Percentiles rank a stretch among this genome's conserved stretches.
These are phyloP conservation scores for Thripadectes ignobilis DNA, from an alignment of 2,797 vertebrate species.

Conservation along the genomic window DNA sequence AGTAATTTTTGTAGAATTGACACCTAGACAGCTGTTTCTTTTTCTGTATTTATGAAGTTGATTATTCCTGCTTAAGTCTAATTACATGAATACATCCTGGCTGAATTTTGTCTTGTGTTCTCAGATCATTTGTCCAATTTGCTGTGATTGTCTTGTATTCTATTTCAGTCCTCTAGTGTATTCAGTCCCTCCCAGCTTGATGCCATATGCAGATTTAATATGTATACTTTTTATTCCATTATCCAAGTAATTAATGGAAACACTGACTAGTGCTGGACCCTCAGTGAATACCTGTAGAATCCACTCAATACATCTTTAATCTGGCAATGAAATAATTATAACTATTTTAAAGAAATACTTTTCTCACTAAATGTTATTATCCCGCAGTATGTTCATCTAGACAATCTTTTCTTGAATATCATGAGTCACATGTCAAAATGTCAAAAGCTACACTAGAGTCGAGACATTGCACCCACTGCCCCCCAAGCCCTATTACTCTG, in stretches of 20 bases:
- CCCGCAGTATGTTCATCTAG: not conserved
- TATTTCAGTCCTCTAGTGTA: constrained; percentile 8
- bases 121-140: constrained; percentile 47
- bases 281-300: not conserved
- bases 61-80: constrained; percentile 38
- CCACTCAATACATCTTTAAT: not conserved
- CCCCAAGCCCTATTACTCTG: not conserved
- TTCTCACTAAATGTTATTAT: not conserved
- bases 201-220: constrained; percentile 37
- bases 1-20: not conserved
- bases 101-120: constrained; percentile 35
- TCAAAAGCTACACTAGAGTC: not conserved
- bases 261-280: not conserved
- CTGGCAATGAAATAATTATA: not conserved
- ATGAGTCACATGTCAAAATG: not conserved
- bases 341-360: constrained; percentile 27
- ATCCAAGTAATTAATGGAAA: constrained; percentile 21
- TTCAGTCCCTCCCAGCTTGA: constrained; percentile 24
- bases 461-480: not conserved
- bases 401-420: not conserved
- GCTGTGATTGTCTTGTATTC: constrained; percentile 15
- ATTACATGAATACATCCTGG: constrained; percentile 13
- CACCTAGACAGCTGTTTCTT: not conserved
- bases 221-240: constrained; percentile 23
- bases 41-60: constrained; percentile 16